Evolutionary conservation across 2,888 invertebrate genomes (phyloP).

Genomic region (Ecliptopera silaceata): DNA sequence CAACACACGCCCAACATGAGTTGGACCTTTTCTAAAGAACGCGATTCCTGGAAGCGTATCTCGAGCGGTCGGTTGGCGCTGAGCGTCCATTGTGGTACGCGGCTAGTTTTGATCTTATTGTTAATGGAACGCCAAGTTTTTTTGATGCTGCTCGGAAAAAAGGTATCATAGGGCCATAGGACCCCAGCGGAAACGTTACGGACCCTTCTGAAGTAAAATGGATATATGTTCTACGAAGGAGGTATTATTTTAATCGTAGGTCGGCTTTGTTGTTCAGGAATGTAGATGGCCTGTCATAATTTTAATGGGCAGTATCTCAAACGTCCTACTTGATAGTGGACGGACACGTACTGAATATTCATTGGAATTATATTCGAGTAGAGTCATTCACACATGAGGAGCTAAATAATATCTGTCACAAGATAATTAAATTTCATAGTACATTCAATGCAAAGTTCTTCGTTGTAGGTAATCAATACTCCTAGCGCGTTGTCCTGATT

Average conservation of each 20-base stretch:
- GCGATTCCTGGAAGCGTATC: conserved; percentile 77
- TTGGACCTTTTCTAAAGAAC: conserved; percentile 76
- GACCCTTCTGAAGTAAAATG: conserved; percentile 80
- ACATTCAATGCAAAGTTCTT: not conserved
- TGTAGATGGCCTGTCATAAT: conserved; percentile 81
- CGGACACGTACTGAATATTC: conserved; percentile 71
- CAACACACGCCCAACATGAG: conserved; percentile 78
- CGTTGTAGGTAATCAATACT: conserved; percentile 16
- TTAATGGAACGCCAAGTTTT: conserved; percentile 83
- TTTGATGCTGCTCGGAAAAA: conserved; percentile 76
- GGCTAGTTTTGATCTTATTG: conserved; percentile 83
- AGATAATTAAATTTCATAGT: conserved; percentile 11
- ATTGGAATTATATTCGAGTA: conserved; percentile 44
- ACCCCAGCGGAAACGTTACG: conserved; percentile 82
- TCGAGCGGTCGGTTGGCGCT: conserved; percentile 76
- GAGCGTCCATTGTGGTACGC: conserved; percentile 73
- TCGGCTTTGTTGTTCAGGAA: conserved; percentile 80
- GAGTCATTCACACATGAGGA: conserved; percentile 8
- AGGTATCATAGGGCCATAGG: conserved; percentile 77
- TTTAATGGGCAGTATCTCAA: conserved; percentile 79
- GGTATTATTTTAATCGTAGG: conserved; percentile 82
- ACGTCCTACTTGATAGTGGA: conserved; percentile 61
- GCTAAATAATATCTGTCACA: conserved; percentile 6
- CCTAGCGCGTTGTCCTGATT: conserved; percentile 1
- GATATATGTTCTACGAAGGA: conserved; percentile 79